Evolutionary conservation across 2,797 vertebrate genomes (phyloP), one percentile per base, ranked within the genome.

Genomic region (Helicolenus hilgendorfi): DNA sequence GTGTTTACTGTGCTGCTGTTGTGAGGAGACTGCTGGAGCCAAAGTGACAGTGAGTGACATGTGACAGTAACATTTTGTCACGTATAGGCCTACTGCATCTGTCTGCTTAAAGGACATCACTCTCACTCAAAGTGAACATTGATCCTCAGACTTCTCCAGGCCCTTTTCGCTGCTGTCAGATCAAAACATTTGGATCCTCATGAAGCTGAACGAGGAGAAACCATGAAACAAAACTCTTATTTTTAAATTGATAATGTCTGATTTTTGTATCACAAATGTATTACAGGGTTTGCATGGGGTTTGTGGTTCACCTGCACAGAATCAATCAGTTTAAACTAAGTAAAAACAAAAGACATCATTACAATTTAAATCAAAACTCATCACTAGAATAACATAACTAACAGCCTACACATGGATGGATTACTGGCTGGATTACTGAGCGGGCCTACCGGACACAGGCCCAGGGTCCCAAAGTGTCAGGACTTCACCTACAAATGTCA

Each of bases 121-220:
- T 70, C 68, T 14, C 10, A 74, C 78, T 85, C 70, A 35, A 27
- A 79, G 64, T 14, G 35, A 55, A 80, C 56, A 55, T 15, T 86
- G 80, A 91, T 91, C 79, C 53, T 82, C 49, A 53, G 13, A 73
- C 59, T 87, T 80, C 86, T 86, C 49, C n/a, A 4, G 92, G 82
- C 64, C 58, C 18, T 15, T 70, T 64, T 33, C n/a, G 0, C 77
- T 81, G 69, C 49, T 83, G 83, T 86, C 79, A 79, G 6, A 78
- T 87, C 29, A 70, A 77, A 84, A 70, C 24, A 11, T 62, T n/a
- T 58, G 41, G 7, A 4, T 45, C 77, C 59, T 69, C 60, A 5
- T 65, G 64, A 79, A 49, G 33, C 29, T 6, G 26, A 76, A 56
- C 18, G 11, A 45, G 55, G 5, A 77, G 35, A 53, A 78, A 56